These are phyloP conservation scores for Eledone cirrhosa DNA, from an alignment of 2,888 invertebrate genomes.

Conservation along the genomic window DNA sequence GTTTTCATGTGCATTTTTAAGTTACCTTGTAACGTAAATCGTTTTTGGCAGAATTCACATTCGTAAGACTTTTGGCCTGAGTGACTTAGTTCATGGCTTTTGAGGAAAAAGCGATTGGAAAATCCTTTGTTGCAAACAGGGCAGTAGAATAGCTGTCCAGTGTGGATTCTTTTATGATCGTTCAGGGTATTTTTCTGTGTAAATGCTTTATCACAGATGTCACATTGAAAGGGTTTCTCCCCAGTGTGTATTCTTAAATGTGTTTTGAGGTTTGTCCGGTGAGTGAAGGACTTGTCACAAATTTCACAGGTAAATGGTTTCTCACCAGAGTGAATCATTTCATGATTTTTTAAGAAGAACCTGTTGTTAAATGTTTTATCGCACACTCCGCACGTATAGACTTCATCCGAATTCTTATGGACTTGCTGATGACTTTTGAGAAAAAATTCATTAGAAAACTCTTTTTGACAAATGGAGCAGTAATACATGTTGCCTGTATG, in stretches of 20 bases:
- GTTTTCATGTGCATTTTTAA: slow-evolving; percentile 6
- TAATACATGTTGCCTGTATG: slow-evolving; percentile 14
- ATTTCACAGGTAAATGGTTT: neutral
- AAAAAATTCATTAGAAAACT: slow-evolving; percentile 15
- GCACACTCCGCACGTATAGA: neutral
- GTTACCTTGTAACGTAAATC: neutral
- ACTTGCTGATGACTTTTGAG: slow-evolving; percentile 6
- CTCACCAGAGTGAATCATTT: slow-evolving; percentile 10
- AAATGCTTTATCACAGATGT: slow-evolving; percentile 4
- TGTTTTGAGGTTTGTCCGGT: neutral
- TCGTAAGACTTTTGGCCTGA: neutral
- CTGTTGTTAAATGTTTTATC: slow-evolving; percentile 14
- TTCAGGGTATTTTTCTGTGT: slow-evolving; percentile 20
- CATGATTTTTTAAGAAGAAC: slow-evolving; percentile 10
- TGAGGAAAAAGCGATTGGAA: slow-evolving; percentile 12
- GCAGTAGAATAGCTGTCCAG: slow-evolving; percentile 4
- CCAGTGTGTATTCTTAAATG: neutral
- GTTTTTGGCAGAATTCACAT: neutral
- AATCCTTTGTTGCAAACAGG: slow-evolving; percentile 7
- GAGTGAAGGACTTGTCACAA: slow-evolving; percentile 2
- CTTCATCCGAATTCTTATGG: neutral
- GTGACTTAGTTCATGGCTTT: slow-evolving; percentile 12
- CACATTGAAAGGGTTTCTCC: slow-evolving; percentile 16
- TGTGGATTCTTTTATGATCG: slow-evolving; percentile 5
- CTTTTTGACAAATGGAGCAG: neutral